These are phyloP conservation scores for Pseudolaguvia tuberculata DNA, from an alignment of 2,113 vertebrate species.

Conservation along the genomic window DNA sequence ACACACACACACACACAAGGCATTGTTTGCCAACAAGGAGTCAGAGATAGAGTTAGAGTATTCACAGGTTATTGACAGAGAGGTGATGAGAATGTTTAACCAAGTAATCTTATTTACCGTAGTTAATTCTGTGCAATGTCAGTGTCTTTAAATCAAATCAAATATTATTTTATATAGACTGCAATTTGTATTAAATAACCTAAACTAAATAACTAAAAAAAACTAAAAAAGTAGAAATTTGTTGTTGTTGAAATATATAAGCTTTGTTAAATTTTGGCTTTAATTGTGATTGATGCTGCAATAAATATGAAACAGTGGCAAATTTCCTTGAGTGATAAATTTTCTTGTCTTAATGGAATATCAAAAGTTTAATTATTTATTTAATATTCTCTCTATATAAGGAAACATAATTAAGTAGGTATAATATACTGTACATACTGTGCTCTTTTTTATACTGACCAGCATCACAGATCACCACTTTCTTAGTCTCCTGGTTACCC, in stretches of 20 bases:
- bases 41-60: slow-evolving; percentile 22
- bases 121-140: not conserved
- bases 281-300: too few species aligned
- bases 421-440: not conserved
- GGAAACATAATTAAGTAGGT: not conserved
- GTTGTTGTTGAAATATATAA: too few species aligned
- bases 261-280: too few species aligned
- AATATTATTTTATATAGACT: not conserved
- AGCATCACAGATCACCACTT: slow-evolving; percentile 32
- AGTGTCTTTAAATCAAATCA: not conserved
- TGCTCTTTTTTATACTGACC: not conserved
- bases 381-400: not conserved
- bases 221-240: too few species aligned
- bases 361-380: too few species aligned
- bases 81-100: slow-evolving; percentile 27
- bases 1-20: not conserved
- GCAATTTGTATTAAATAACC: not conserved
- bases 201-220: not conserved
- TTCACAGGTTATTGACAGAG: slow-evolving; percentile 34
- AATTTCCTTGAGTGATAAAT: too few species aligned
- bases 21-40: slow-evolving; percentile 28
- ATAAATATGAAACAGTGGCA: too few species aligned
- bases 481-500: slow-evolving; percentile 49
- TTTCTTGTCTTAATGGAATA: too few species aligned
- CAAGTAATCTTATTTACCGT: slow-evolving; percentile 3